A percentile compares a stretch with the other conserved stretches of the same genome.
Evolutionary conservation across 1,140 invertebrate species (phyloP).

Genomic region (Wiebesia pumilae): DNA sequence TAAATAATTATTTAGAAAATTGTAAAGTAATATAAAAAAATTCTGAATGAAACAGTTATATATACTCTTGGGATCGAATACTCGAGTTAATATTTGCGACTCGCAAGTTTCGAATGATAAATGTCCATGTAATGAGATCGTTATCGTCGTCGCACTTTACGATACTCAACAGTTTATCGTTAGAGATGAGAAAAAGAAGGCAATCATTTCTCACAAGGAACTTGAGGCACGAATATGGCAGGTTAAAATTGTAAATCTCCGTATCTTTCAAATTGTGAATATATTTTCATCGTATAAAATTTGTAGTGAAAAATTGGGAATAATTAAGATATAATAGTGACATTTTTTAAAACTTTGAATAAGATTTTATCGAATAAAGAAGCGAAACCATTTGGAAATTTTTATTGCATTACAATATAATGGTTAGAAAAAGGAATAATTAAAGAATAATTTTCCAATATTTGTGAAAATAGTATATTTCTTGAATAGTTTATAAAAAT

Average conservation of each 20-base stretch:
- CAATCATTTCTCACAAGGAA: constrained; percentile 36
- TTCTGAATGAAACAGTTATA: neutral
- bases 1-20: constrained; percentile 24
- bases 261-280: neutral
- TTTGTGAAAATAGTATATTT: too few relatives aligned
- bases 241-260: constrained; percentile 5
- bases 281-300: neutral
- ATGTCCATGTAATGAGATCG: constrained; percentile 48
- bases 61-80: constrained; percentile 27
- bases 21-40: constrained; percentile 2
- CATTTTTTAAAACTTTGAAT: constrained; percentile 2
- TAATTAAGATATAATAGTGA: neutral
- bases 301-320: neutral
- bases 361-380: neutral
- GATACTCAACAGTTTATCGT: constrained; percentile 43
- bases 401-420: too few relatives aligned
- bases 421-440: too few relatives aligned
- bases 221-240: neutral
- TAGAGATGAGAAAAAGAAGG: constrained; percentile 30
- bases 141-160: constrained; percentile 36
- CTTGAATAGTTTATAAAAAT: too few relatives aligned
- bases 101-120: constrained; percentile 43
- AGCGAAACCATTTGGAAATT: too few relatives aligned
- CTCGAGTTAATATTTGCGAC: constrained; percentile 43
- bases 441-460: too few relatives aligned